These are phyloP conservation scores for Rissa tridactyla DNA, from an alignment of 2,113 vertebrate genomes.

Conservation along the genomic window DNA sequence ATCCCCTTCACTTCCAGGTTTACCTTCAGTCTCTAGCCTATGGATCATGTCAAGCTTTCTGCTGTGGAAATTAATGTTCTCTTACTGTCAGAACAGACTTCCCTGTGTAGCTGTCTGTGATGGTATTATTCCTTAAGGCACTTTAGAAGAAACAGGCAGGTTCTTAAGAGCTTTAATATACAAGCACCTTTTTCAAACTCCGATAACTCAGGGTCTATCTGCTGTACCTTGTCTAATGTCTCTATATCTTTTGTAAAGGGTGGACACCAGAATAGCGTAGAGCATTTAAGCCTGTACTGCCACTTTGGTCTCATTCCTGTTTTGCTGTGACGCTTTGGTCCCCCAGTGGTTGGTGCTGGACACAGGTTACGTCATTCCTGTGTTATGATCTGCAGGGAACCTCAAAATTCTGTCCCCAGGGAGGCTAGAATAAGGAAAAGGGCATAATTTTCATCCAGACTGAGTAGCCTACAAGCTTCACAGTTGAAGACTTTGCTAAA, in stretches of 20 bases:
- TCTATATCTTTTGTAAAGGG: neutral
- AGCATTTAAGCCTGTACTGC: neutral
- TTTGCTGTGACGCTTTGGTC: neutral
- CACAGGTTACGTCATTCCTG: neutral
- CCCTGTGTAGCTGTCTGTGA: neutral
- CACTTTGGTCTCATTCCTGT: neutral
- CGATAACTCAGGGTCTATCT: neutral
- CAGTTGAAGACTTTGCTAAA: neutral
- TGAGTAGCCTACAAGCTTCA: neutral
- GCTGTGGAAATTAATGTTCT: neutral
- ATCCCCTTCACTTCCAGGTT: neutral
- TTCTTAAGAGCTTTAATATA: neutral
- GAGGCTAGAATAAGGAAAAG: neutral
- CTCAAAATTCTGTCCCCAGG: neutral
- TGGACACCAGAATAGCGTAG: neutral
- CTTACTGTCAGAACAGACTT: neutral
- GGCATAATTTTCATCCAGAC: neutral
- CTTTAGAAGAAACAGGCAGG: neutral
- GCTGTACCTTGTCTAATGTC: neutral
- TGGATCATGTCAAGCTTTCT: neutral
- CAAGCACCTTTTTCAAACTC: neutral
- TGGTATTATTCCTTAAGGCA: neutral
- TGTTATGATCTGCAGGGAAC: neutral
- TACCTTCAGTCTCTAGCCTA: neutral
- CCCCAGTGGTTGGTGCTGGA: neutral